Conservation (phyloP, 1,140 invertebrate genomes). For the Theocolax elegans region DNA sequence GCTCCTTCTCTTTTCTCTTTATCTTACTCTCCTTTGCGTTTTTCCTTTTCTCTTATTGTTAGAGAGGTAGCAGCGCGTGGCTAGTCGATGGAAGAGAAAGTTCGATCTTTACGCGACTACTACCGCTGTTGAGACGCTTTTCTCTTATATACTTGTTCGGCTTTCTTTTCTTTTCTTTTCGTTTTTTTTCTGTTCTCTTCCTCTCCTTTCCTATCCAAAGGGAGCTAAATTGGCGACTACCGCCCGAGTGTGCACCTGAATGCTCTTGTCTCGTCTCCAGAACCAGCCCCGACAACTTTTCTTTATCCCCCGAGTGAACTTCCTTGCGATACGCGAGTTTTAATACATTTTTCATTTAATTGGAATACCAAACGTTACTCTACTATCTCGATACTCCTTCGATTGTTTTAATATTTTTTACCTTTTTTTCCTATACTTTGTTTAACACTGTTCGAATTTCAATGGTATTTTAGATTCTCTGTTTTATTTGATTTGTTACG, state of each 20-base stretch:
- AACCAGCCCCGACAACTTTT: too few relatives aligned
- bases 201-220: background rate
- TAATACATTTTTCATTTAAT: too few relatives aligned
- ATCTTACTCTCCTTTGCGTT: background rate
- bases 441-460: too few relatives aligned
- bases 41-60: conserved; percentile 7
- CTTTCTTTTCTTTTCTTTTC: background rate
- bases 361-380: too few relatives aligned
- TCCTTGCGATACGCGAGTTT: too few relatives aligned
- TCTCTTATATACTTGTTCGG: too few relatives aligned
- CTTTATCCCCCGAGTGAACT: too few relatives aligned
- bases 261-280: background rate
- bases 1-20: background rate
- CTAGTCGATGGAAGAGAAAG: background rate
- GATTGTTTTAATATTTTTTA: too few relatives aligned
- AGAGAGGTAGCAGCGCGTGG: conserved; percentile 9
- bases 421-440: too few relatives aligned
- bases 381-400: too few relatives aligned
- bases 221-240: background rate
- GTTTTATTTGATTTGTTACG: too few relatives aligned
- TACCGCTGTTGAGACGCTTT: background rate
- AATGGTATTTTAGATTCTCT: too few relatives aligned
- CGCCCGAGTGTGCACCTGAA: background rate
- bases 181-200: conserved; percentile 4
- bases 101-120: conserved; percentile 14